A percentile compares a stretch with the other conserved stretches of the same genome.
Conservation (phyloP, 2,797 vertebrate genomes). For the Nannoperca australis region DNA sequence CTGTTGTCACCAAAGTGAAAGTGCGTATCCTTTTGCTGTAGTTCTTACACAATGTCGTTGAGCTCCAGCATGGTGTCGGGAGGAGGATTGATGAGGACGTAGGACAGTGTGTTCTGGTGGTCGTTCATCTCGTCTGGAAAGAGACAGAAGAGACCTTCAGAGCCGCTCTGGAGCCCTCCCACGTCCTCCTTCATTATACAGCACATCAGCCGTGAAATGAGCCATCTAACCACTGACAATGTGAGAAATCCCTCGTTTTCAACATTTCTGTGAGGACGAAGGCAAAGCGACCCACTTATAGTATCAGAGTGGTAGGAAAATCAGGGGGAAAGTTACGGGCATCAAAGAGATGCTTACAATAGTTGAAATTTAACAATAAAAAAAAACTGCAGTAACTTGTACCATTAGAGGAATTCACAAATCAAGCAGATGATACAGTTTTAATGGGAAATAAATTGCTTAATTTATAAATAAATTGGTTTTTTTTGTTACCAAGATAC, state of each 20-base stretch:
- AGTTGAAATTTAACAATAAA: too few relatives aligned
- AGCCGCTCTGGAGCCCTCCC: conserved; percentile 37
- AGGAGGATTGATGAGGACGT: conserved; percentile 97
- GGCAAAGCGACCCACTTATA: conserved; percentile 9
- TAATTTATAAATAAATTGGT: neutral
- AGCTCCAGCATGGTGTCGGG: conserved; percentile 96
- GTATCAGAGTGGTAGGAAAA: neutral
- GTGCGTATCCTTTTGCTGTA: neutral
- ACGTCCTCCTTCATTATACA: conserved; percentile 37
- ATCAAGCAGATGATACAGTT: neutral
- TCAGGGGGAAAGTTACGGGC: too few relatives aligned
- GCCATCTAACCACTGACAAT: conserved; percentile 28
- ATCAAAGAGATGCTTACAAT: too few relatives aligned
- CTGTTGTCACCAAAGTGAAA: too few relatives aligned
- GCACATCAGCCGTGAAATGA: conserved; percentile 51
- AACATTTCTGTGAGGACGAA: conserved; percentile 26
- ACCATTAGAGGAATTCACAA: neutral
- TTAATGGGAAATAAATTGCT: neutral
- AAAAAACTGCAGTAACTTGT: neutral
- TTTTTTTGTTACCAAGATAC: too few relatives aligned
- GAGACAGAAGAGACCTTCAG: conserved; percentile 57
- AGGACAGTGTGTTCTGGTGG: conserved; percentile 97
- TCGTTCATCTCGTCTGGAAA: conserved; percentile 97
- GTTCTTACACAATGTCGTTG: conserved; percentile 92
- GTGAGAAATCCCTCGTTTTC: conserved; percentile 21